Evolutionary conservation across 2,888 invertebrate genomes (phyloP), one percentile per base, ranked within the genome.

Genomic region (Gnatocerus cornutus): DNA sequence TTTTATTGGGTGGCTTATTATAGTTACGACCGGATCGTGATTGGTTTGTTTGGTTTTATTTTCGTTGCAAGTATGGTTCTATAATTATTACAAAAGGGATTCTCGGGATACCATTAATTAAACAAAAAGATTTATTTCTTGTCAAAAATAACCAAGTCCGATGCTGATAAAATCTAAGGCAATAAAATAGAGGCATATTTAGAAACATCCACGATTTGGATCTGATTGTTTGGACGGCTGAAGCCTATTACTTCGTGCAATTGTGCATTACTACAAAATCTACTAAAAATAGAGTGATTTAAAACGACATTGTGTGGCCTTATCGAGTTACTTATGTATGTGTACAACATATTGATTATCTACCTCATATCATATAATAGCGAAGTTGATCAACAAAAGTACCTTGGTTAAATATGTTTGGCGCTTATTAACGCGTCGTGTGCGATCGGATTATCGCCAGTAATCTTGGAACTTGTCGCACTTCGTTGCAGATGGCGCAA

Each of bases 111-210:
- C 63, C 82, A 83, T 84, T 84, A 84, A 83, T 84, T 84, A 84
- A 81, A 80, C 80, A 77, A 77, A 78, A 81, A 84, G 84, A 84
- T 84, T 84, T 84, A 84, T 84, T 78, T 79, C 73, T 79, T 77
- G 81, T 84, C 84, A 81, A 82, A 84, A 84, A 82, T 84, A 84
- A 80, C 83, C 83, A 82, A 83, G 82, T 82, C 83, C 78, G 80
- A 79, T 69, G 75, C 79, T 78, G 84, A 84, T 84, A 83, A 82
- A 80, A 84, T 84, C 84, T 77, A 33, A 27, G 68, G 81, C 80
- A 82, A 83, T 84, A 84, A 84, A 84, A 82, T 82, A 82, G 82
- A 79, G 81, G 80, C 83, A 83, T 83, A 83, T 84, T 84, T 83
- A 83, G 67, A 70, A 81, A 79, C 74, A 71, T 71, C 76, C 74